Evolutionary conservation across 2,797 vertebrate genomes (phyloP).

Genomic region (Coendou prehensilis): DNA sequence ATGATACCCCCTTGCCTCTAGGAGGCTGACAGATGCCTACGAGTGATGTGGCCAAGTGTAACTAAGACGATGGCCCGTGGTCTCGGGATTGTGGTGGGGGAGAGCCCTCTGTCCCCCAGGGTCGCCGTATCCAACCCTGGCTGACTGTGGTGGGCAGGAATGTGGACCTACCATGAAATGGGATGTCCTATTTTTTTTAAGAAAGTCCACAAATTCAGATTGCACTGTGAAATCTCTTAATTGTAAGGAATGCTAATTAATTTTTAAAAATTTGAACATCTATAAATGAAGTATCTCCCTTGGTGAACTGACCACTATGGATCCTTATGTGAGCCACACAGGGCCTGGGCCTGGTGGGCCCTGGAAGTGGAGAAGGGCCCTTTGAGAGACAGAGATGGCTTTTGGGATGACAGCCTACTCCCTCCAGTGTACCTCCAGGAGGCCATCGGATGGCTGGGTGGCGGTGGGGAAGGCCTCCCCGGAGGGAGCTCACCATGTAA

Average conservation of each 20-base stretch:
- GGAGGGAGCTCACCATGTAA: slow-evolving; percentile 90
- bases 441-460: background rate
- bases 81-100: too few relatives aligned
- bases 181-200: background rate
- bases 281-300: background rate
- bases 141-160: background rate
- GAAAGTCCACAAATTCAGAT: background rate
- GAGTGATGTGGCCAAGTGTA: accelerated
- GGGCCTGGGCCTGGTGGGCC: too few relatives aligned
- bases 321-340: background rate
- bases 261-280: background rate
- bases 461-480: background rate
- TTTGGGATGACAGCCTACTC: background rate
- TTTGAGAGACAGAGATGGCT: background rate
- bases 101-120: background rate
- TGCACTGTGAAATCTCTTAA: background rate
- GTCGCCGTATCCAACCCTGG: background rate
- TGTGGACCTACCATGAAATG: accelerated
- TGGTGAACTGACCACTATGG: accelerated
- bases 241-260: background rate
- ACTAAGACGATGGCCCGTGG: background rate
- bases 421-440: background rate
- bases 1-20: background rate
- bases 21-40: background rate
- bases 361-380: background rate